Conservation (phyloP, 2,113 vertebrate species). For the Leptobrachium ailaonicum region DNA sequence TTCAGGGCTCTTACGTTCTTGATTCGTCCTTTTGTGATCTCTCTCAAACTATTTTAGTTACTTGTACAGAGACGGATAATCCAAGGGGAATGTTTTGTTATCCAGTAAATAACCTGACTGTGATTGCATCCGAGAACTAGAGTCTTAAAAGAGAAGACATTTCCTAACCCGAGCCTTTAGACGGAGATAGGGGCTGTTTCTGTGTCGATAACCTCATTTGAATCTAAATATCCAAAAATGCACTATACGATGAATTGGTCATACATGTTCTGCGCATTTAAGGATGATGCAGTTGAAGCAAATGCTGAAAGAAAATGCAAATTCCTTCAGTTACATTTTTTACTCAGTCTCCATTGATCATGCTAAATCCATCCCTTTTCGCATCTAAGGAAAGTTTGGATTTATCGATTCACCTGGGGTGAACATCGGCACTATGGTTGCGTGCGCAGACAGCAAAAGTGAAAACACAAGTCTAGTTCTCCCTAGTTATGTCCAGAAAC, state of each 20-base stretch:
- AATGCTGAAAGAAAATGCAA: too few species aligned
- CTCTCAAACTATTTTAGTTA: slow-evolving; percentile 37
- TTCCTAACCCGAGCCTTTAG: neutral
- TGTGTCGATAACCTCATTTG: slow-evolving; percentile 7
- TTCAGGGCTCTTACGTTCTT: neutral
- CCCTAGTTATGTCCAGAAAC: too few species aligned
- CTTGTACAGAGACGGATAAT: slow-evolving; percentile 10
- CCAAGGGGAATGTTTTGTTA: slow-evolving; percentile 31
- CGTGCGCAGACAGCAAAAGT: too few species aligned
- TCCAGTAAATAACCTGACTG: slow-evolving; percentile 37
- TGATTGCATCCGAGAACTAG: slow-evolving; percentile 10
- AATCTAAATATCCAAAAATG: neutral
- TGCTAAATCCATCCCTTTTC: too few species aligned
- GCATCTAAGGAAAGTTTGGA: too few species aligned
- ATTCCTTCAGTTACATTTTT: too few species aligned
- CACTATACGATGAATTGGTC: neutral
- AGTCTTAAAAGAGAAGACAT: neutral
- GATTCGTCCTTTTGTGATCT: slow-evolving; percentile 13
- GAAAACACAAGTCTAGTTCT: too few species aligned
- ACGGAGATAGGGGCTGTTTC: neutral
- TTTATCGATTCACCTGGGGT: too few species aligned
- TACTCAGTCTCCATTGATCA: too few species aligned
- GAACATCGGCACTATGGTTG: too few species aligned
- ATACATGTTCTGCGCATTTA: neutral
- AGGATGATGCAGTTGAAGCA: too few species aligned